Conservation (phyloP, 1,140 invertebrate genomes). For the Leguminivora glycinivorella region DNA sequence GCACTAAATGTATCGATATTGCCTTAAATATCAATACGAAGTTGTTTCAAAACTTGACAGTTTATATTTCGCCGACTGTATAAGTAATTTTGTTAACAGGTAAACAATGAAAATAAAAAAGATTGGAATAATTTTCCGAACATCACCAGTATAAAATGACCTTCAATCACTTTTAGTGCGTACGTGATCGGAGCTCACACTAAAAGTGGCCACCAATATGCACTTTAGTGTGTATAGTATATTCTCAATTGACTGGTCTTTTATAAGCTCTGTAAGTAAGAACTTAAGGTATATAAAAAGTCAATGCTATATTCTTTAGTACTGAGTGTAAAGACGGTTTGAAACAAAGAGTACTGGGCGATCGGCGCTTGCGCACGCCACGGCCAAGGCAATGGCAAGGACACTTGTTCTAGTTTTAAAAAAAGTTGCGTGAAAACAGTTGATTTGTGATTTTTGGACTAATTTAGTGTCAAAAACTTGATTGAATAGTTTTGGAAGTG, state of each 20-base stretch:
- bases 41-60: not conserved
- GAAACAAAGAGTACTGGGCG: constrained; percentile 64
- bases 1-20: not conserved
- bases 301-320: not conserved
- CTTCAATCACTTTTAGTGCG: not conserved
- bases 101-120: constrained; percentile 54
- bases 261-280: not conserved
- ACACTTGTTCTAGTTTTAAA: constrained; percentile 37
- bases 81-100: constrained; percentile 29
- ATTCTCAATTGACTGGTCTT: not conserved
- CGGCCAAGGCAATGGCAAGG: constrained; percentile 62
- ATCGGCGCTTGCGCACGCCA: constrained; percentile 52
- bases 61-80: not conserved
- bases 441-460: not conserved
- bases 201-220: not conserved
- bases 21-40: not conserved
- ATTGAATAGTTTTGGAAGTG: too few species aligned
- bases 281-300: not conserved
- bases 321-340: constrained; percentile 42
- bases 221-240: not conserved
- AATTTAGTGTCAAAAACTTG: too few species aligned
- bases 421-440: not conserved
- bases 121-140: constrained; percentile 21
- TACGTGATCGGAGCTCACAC: not conserved
- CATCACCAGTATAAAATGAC: not conserved